A percentile compares a stretch with the other conserved stretches of the same genome.
Conservation (phyloP, 2,113 vertebrate species). For the Muscicapa adusta region DNA sequence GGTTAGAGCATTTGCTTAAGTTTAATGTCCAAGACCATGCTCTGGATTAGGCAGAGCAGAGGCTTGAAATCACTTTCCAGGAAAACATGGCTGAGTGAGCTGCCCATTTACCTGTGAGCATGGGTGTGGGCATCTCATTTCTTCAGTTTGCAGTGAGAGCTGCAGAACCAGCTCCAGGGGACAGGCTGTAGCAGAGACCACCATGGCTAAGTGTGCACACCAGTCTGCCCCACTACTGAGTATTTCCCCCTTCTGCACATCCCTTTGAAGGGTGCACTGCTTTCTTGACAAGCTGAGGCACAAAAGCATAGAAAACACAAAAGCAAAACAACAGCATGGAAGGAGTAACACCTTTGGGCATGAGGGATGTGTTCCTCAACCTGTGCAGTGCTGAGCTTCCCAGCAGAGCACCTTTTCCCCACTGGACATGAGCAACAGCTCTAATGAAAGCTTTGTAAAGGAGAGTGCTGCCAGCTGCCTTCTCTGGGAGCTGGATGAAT, state of each 20-base stretch:
- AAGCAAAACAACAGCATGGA: not conserved
- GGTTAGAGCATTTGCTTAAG: not conserved
- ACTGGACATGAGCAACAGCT: not conserved
- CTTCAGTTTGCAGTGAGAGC: not conserved
- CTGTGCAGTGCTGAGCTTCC: not conserved
- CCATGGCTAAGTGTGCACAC: not conserved
- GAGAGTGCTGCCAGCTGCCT: not conserved
- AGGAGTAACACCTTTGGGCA: not conserved
- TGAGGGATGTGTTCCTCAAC: not conserved
- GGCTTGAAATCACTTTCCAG: not conserved
- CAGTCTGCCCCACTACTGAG: not conserved
- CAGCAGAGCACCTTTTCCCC: not conserved
- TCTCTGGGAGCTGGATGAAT: not conserved
- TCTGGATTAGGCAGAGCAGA: not conserved
- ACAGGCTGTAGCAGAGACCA: not conserved
- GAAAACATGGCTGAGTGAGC: not conserved
- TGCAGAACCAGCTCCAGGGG: not conserved
- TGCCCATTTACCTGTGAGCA: not conserved
- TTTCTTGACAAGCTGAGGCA: not conserved
- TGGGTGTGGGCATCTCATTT: fast-evolving
- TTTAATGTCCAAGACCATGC: not conserved
- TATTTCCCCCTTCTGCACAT: not conserved
- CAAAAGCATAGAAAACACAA: not conserved
- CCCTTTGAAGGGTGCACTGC: not conserved
- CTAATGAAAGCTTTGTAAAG: not conserved